Evolutionary conservation across 2,797 vertebrate species (phyloP).

Genomic region (Holocentrus rufus): DNA sequence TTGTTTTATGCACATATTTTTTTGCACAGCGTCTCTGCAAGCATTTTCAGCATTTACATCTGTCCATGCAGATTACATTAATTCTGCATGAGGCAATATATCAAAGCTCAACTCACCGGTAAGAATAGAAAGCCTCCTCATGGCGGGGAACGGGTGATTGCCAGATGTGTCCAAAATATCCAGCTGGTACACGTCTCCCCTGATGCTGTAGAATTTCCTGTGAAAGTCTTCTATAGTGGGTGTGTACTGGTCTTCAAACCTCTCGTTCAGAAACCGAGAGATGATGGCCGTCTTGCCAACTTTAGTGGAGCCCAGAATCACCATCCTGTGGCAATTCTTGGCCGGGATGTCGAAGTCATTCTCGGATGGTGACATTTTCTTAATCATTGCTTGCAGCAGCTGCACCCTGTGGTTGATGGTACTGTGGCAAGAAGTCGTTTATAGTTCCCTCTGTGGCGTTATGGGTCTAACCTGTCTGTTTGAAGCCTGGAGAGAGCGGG

Average conservation of each 20-base stretch:
- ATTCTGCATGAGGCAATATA: background rate
- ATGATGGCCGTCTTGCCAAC: constrained; percentile 98
- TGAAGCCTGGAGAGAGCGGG: constrained; percentile 34
- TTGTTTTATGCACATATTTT: too few relatives aligned
- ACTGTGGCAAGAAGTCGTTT: background rate
- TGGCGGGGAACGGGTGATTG: constrained; percentile 97
- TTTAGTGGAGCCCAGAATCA: constrained; percentile 96
- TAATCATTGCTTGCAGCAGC: constrained; percentile 86
- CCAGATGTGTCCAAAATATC: constrained; percentile 98
- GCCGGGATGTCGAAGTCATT: constrained; percentile 91
- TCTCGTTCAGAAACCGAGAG: constrained; percentile 93
- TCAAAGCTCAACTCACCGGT: constrained; percentile 86
- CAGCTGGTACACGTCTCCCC: constrained; percentile 93
- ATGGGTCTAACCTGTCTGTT: constrained; percentile 15
- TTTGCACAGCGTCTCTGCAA: too few relatives aligned
- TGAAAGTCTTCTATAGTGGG: constrained; percentile 99
- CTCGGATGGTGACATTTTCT: constrained; percentile 92
- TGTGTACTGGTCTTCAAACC: constrained; percentile 96
- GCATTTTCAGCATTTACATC: background rate
- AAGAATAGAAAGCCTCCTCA: constrained; percentile 96
- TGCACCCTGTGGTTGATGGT: constrained; percentile 38
- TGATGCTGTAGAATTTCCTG: constrained; percentile 97
- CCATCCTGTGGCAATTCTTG: constrained; percentile 98
- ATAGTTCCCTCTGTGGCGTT: constrained; percentile 26
- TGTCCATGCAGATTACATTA: background rate